phyloP scores from a whole-genome alignment of 2,113 vertebrate genomes.

The Chlorodrepanis virens region DNA sequence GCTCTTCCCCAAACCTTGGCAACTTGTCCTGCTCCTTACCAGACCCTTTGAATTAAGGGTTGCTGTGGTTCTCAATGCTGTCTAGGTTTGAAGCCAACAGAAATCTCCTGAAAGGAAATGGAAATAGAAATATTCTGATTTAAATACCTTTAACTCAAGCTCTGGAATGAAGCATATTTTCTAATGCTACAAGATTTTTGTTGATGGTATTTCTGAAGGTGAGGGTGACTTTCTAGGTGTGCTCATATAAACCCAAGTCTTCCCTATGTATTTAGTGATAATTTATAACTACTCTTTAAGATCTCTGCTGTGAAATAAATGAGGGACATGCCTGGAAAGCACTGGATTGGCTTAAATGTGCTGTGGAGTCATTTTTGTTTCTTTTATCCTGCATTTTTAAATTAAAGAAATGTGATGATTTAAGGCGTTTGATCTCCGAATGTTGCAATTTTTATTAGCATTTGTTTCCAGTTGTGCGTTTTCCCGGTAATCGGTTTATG shows the following conservation, averaged over 20 bases:
- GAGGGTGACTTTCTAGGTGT: neutral
- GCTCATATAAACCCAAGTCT: neutral
- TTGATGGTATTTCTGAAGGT: neutral
- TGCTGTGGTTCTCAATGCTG: neutral
- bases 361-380: neutral
- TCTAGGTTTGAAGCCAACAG: neutral
- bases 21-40: neutral
- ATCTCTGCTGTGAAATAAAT: slow-evolving; percentile 2
- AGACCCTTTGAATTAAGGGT: neutral
- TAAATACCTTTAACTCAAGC: neutral
- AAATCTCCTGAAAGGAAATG: neutral
- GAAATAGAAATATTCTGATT: neutral
- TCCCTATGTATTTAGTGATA: neutral
- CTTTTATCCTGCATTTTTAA: neutral
- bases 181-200: neutral
- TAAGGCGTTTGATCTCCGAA: neutral
- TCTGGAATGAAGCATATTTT: neutral
- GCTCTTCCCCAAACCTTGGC: neutral
- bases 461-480: slow-evolving; percentile 41
- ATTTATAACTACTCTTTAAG: neutral
- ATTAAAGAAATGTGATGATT: slow-evolving; percentile 39
- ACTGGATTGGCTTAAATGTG: neutral
- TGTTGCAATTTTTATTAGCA: slow-evolving; percentile 21
- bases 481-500: neutral
- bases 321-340: neutral